Evolutionary conservation across 2,113 vertebrate species (phyloP).

Genomic region (Forbesichthys papilliferus): DNA sequence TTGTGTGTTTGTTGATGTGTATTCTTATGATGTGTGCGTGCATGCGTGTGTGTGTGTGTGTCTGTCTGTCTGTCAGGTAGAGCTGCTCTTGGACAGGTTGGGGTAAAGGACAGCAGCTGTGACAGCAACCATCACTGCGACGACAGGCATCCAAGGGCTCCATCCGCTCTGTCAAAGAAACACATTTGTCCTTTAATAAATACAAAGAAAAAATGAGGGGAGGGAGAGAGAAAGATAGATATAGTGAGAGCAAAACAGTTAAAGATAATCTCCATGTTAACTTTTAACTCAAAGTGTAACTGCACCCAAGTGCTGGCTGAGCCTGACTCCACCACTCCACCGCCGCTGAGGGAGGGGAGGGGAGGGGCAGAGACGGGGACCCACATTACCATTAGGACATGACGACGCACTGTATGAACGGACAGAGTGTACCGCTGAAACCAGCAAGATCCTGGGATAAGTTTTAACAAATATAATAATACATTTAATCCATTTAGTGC

Average conservation of each 20-base stretch:
- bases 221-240: neutral
- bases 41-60: constrained; percentile 21
- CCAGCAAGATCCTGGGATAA: too few relatives aligned
- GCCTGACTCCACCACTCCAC: too few relatives aligned
- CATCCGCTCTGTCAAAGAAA: constrained; percentile 85
- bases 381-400: too few relatives aligned
- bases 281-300: too few relatives aligned
- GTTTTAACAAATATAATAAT: too few relatives aligned
- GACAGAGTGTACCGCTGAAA: too few relatives aligned
- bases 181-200: neutral
- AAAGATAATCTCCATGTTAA: neutral
- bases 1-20: neutral
- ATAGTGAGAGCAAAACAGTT: neutral
- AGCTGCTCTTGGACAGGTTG: constrained; percentile 91
- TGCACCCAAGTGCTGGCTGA: too few relatives aligned
- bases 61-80: constrained; percentile 37
- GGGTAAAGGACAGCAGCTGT: constrained; percentile 95
- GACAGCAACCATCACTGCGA: constrained; percentile 94
- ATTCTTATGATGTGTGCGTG: constrained; percentile 22
- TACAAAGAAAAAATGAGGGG: neutral
- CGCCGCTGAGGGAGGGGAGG: too few relatives aligned
- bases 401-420: too few relatives aligned
- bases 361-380: too few relatives aligned
- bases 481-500: too few relatives aligned
- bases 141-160: constrained; percentile 96